Evolutionary conservation across 2,888 invertebrate genomes (phyloP).

Genomic region (Apodemia duryi): DNA sequence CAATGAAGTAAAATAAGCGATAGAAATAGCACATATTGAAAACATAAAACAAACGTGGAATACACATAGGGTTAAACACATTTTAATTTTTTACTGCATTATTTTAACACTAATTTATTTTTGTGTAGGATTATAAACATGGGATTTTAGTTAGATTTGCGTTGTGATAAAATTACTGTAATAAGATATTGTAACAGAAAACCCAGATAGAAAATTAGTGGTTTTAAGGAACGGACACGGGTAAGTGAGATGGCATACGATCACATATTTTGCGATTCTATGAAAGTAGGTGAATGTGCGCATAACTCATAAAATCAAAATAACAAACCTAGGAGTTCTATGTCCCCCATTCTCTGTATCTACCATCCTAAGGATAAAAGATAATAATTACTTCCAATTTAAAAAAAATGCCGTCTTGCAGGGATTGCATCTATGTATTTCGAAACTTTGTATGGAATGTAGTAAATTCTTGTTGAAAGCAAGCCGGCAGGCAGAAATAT

Average conservation of each 20-base stretch:
- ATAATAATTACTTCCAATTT: conserved; percentile 31
- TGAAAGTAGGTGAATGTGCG: conserved; percentile 52
- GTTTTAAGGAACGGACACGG: conserved; percentile 22
- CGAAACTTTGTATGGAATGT: not conserved
- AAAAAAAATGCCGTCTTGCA: conserved; percentile 11
- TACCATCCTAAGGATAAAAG: conserved; percentile 81
- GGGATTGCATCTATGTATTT: not conserved
- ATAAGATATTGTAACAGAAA: conserved; percentile 1
- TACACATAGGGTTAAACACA: not conserved
- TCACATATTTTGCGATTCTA: conserved; percentile 32
- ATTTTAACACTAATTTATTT: not conserved
- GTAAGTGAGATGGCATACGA: conserved; percentile 40
- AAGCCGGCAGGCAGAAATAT: not conserved
- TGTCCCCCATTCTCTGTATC: conserved; percentile 84
- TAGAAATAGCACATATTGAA: conserved; percentile 18
- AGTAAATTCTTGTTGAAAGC: not conserved
- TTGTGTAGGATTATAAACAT: conserved; percentile 1
- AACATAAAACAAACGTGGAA: not conserved
- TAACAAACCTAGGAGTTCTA: conserved; percentile 85
- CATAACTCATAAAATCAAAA: conserved; percentile 69
- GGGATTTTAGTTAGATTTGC: not conserved
- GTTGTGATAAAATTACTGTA: not conserved
- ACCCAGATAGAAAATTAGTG: conserved; percentile 10
- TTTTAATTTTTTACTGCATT: not conserved
- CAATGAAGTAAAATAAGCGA: conserved; percentile 20